phyloP scores from a whole-genome alignment of 2,113 vertebrate species.

The Melanerpes aurifrons region DNA sequence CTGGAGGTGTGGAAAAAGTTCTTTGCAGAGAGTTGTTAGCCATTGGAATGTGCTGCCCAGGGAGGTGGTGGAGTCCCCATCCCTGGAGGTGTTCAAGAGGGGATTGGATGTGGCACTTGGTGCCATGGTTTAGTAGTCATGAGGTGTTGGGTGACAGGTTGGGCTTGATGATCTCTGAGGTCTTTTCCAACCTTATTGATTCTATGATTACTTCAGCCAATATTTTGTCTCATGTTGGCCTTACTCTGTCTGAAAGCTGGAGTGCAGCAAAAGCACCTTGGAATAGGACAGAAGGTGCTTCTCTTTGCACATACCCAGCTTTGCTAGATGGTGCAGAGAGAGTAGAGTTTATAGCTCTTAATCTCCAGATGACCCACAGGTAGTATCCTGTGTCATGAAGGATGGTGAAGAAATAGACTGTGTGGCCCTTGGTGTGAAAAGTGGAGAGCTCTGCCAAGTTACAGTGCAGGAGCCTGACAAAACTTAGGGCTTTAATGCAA shows the following conservation, averaged over 20 bases:
- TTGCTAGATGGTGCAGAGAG: neutral
- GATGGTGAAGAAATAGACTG: neutral
- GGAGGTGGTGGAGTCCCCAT: no score
- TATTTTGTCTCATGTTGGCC: neutral
- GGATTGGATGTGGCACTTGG: no score
- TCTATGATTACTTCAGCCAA: neutral
- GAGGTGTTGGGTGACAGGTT: no score
- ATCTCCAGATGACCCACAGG: neutral
- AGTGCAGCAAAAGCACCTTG: neutral
- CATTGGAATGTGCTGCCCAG: no score
- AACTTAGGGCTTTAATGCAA: neutral
- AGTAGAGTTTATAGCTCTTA: neutral
- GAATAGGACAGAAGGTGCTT: neutral
- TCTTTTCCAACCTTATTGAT: no score
- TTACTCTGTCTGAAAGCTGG: neutral
- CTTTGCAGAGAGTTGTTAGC: no score
- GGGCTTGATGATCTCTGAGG: no score
- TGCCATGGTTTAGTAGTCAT: no score
- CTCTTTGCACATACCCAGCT: neutral
- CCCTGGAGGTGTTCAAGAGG: no score
- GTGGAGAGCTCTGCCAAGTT: neutral
- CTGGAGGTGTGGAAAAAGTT: no score
- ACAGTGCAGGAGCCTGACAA: neutral
- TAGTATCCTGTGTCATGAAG: neutral
- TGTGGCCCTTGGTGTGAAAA: neutral